A percentile compares a stretch with the other conserved stretches of the same genome.
phyloP scores from a whole-genome alignment of 2,113 vertebrate species.

The Aythya baeri region DNA sequence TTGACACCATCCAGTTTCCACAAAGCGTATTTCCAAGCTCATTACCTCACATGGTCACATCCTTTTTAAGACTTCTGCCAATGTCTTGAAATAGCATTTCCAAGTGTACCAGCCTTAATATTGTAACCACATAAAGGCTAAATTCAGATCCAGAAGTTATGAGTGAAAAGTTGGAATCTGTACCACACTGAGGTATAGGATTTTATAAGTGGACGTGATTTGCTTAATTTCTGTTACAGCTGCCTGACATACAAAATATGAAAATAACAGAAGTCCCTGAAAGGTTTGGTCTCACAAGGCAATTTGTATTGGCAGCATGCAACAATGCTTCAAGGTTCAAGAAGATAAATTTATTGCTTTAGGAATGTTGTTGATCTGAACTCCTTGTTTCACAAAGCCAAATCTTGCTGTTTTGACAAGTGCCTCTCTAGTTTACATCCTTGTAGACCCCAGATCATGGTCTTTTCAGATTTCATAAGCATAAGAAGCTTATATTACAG shows the following conservation, averaged over 20 bases:
- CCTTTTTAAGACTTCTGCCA: background rate
- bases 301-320: background rate
- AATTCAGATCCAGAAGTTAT: background rate
- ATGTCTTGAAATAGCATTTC: background rate
- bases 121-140: background rate
- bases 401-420: background rate
- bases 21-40: background rate
- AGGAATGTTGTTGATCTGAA: background rate
- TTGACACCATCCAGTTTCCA: background rate
- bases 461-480: background rate
- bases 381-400: background rate
- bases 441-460: background rate
- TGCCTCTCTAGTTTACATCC: background rate
- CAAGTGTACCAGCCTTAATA: too few species aligned
- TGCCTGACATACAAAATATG: background rate
- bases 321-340: background rate
- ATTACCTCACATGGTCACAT: background rate
- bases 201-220: background rate
- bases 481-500: background rate
- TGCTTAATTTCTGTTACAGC: background rate
- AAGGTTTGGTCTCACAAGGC: background rate
- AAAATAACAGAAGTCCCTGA: accelerated
- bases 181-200: background rate
- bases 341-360: background rate
- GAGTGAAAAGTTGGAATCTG: background rate